A percentile compares a stretch with the other conserved stretches of the same genome.
phyloP scores from a whole-genome alignment of 2,888 invertebrate genomes.

The Perizoma flavofasciatum region DNA sequence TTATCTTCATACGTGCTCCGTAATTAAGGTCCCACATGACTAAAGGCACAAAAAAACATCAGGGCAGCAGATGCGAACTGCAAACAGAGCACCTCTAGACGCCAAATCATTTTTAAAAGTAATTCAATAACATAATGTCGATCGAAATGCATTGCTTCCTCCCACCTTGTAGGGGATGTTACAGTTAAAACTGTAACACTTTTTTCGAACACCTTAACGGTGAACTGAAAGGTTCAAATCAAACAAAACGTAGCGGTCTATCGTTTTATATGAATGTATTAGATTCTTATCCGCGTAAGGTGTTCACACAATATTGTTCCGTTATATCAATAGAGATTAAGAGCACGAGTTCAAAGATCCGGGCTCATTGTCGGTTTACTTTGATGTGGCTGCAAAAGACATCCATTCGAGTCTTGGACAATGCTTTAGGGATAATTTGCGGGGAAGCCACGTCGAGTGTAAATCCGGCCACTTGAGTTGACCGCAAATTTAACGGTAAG shows the following conservation, averaged over 20 bases:
- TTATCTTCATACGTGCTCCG: slow-evolving; percentile 76
- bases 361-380: slow-evolving; percentile 67
- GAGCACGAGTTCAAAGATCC: slow-evolving; percentile 75
- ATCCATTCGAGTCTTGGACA: slow-evolving; percentile 50
- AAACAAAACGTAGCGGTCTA: slow-evolving; percentile 69
- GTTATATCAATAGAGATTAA: slow-evolving; percentile 82
- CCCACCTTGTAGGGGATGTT: slow-evolving; percentile 77
- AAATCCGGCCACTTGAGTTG: slow-evolving; percentile 62
- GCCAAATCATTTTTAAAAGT: slow-evolving; percentile 77
- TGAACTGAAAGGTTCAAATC: slow-evolving; percentile 47
- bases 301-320: slow-evolving; percentile 73
- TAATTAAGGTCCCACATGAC: slow-evolving; percentile 81
- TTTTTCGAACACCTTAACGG: slow-evolving; percentile 74
- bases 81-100: slow-evolving; percentile 62
- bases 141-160: slow-evolving; percentile 82
- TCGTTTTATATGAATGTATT: slow-evolving; percentile 74
- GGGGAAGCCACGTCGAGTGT: slow-evolving; percentile 60
- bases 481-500: slow-evolving; percentile 51
- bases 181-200: slow-evolving; percentile 82
- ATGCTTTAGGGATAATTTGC: slow-evolving; percentile 63
- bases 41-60: slow-evolving; percentile 62
- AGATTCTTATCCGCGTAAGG: slow-evolving; percentile 58
- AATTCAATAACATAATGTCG: slow-evolving; percentile 83
- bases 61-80: slow-evolving; percentile 75
- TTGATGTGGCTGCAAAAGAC: slow-evolving; percentile 81